Evolutionary conservation across 2,888 invertebrate genomes (phyloP).

Genomic region (Cheilosia grossa): DNA sequence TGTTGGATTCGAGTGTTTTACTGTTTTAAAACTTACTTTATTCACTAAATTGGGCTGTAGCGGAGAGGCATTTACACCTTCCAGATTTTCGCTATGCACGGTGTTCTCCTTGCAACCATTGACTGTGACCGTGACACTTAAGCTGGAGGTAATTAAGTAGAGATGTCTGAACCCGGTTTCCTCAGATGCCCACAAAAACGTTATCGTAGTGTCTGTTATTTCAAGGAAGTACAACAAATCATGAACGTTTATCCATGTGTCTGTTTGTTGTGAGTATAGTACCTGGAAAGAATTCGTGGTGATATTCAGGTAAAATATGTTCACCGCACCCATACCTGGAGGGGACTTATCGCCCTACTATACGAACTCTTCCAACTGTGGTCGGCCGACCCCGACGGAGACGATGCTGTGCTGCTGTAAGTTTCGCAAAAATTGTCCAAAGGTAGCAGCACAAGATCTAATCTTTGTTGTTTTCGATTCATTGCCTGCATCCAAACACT

Average conservation of each 20-base stretch:
- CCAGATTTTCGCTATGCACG: constrained; percentile 75
- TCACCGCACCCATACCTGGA: constrained; percentile 77
- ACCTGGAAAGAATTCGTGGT: constrained; percentile 76
- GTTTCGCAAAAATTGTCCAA: constrained; percentile 88
- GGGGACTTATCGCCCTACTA: constrained; percentile 80
- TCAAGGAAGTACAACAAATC: constrained; percentile 93
- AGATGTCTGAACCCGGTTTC: constrained; percentile 95
- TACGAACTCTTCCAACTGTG: constrained; percentile 83
- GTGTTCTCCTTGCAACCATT: constrained; percentile 84
- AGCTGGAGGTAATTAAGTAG: constrained; percentile 89
- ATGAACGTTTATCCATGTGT: constrained; percentile 97
- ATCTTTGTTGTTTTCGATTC: constrained; percentile 92
- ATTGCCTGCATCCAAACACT: constrained; percentile 97
- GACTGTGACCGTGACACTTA: constrained; percentile 82
- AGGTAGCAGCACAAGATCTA: constrained; percentile 93
- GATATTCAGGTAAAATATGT: constrained; percentile 31
- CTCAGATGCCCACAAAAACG: constrained; percentile 96
- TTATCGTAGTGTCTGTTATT: constrained; percentile 82
- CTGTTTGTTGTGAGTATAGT: constrained; percentile 84
- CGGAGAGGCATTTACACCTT: constrained; percentile 78
- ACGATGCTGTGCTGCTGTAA: constrained; percentile 83
- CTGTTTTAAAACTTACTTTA: constrained; percentile 82
- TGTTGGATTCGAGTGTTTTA: not conserved
- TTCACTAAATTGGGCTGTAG: constrained; percentile 87
- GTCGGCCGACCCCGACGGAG: constrained; percentile 82